Conservation (phyloP, 2,113 vertebrate species). For the Rhea americana region DNA sequence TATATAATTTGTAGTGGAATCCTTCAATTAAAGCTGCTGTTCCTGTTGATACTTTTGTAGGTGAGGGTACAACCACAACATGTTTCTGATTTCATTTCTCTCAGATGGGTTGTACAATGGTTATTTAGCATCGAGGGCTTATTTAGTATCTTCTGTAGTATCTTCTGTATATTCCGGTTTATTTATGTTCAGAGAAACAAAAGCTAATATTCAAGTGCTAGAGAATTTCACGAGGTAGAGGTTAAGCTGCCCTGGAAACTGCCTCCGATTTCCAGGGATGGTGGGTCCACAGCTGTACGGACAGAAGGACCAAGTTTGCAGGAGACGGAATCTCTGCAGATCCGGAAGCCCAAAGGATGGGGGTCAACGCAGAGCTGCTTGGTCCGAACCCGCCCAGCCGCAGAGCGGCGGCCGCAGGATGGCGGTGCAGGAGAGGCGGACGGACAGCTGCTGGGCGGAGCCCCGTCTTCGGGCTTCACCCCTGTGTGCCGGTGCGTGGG, state of each 20-base stretch:
- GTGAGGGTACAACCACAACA: not conserved
- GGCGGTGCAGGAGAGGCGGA: not conserved
- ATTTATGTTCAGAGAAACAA: not conserved
- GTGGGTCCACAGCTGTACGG: not conserved
- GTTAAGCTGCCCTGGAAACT: not conserved
- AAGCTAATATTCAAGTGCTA: not conserved
- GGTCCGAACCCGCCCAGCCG: not conserved
- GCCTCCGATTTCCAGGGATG: not conserved
- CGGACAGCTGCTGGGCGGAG: not conserved
- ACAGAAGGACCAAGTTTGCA: not conserved
- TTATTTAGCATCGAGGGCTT: not conserved
- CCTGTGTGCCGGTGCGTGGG: too few species aligned
- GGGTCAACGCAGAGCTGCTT: not conserved
- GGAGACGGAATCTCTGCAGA: not conserved
- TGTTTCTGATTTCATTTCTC: not conserved
- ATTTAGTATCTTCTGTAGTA: not conserved
- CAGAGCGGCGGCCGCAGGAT: accelerated
- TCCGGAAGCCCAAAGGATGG: not conserved
- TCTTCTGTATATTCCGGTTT: not conserved
- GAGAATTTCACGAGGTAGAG: not conserved
- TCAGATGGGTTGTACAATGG: not conserved
- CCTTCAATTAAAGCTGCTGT: not conserved
- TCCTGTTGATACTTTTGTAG: not conserved
- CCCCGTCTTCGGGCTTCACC: not conserved
- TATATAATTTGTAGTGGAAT: not conserved